A percentile compares a stretch with the other conserved stretches of the same genome.
phyloP scores from a whole-genome alignment of 23 tunicate genomes.

The Ascidia mentula region DNA sequence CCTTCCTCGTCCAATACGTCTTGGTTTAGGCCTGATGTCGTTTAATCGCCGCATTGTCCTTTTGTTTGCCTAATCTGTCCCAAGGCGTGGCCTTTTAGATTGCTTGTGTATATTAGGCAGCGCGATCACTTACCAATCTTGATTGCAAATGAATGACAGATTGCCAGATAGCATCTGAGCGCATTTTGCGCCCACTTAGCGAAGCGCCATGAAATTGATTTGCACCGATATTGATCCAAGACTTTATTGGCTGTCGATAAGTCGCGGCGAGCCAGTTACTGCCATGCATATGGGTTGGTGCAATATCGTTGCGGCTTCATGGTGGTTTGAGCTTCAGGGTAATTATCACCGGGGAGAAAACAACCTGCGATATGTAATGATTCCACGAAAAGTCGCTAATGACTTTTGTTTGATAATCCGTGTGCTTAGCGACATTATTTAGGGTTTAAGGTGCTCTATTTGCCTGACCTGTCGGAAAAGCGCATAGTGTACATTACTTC shows the following conservation, averaged over 20 bases:
- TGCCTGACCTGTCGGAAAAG: too few relatives aligned
- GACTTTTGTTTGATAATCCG: too few relatives aligned
- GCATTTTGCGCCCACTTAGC: background rate
- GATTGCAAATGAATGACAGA: constrained; percentile 1
- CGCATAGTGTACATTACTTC: too few relatives aligned
- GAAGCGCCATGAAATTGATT: background rate
- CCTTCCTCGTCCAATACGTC: too few relatives aligned
- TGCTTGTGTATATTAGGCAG: background rate
- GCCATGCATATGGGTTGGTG: background rate
- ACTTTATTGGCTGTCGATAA: background rate
- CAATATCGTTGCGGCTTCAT: background rate
- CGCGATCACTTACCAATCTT: background rate
- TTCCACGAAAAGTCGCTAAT: too few relatives aligned
- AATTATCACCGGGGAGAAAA: background rate
- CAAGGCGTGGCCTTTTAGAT: too few relatives aligned
- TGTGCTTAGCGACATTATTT: too few relatives aligned
- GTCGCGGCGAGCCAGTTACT: background rate
- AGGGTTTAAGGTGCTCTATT: too few relatives aligned
- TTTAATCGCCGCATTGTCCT: too few relatives aligned
- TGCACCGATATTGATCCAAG: background rate
- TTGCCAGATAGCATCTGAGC: background rate
- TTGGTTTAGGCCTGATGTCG: too few relatives aligned
- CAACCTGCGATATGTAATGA: too few relatives aligned
- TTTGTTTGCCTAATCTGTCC: too few relatives aligned
- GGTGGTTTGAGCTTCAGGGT: background rate